Conservation (phyloP, 2,113 vertebrate species). For the Barbus barbus region DNA sequence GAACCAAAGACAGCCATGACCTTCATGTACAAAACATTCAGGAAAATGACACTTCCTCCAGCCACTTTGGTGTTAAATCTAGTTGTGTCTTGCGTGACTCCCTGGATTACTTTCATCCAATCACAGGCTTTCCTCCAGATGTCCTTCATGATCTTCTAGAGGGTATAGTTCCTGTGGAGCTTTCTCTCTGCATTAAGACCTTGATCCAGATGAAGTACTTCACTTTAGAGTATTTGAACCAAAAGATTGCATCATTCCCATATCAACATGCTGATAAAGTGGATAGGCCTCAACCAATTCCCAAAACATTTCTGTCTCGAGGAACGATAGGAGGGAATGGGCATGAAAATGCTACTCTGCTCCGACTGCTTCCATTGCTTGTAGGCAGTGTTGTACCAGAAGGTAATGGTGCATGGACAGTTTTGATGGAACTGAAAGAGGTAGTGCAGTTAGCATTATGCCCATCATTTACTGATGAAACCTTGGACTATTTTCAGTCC, state of each 20-base stretch:
- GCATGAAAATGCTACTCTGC: conserved; percentile 21
- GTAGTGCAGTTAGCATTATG: too few relatives aligned
- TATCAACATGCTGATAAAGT: neutral
- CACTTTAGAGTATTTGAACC: neutral
- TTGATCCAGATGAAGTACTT: neutral
- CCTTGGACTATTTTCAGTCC: neutral
- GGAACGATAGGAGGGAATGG: neutral
- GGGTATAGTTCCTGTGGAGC: neutral
- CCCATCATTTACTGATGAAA: too few relatives aligned
- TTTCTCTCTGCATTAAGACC: neutral
- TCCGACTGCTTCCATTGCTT: conserved; percentile 17
- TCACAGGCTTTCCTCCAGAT: neutral
- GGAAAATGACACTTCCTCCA: neutral
- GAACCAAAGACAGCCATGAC: conserved; percentile 26
- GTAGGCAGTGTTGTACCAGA: neutral
- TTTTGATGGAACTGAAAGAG: too few relatives aligned
- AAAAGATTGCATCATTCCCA: neutral
- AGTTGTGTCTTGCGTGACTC: neutral
- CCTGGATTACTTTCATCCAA: neutral
- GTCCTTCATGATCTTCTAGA: neutral
- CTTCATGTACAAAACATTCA: neutral
- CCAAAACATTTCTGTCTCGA: neutral
- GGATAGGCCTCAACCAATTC: neutral
- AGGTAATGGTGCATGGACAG: neutral
- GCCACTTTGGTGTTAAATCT: neutral